phyloP scores from a whole-genome alignment of 2,888 invertebrate species.

The Melitaea athalia region DNA sequence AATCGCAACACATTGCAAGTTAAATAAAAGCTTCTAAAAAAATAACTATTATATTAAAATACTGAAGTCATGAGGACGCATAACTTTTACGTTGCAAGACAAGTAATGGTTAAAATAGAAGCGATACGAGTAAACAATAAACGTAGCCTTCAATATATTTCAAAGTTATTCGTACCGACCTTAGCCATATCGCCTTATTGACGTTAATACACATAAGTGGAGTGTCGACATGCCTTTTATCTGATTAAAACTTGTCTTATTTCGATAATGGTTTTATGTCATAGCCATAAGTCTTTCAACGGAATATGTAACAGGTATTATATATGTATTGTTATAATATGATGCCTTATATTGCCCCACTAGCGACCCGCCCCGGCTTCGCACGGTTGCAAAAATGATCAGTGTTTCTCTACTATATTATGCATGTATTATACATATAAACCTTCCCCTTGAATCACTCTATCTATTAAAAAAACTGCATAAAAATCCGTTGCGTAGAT shows the following conservation, averaged over 20 bases:
- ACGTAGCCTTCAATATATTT: slow-evolving; percentile 2
- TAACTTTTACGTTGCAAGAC: background rate
- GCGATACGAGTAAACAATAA: background rate
- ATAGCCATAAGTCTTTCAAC: slow-evolving; percentile 20
- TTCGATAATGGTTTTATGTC: slow-evolving; percentile 38
- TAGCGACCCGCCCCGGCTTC: no score
- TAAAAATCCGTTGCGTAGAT: no score
- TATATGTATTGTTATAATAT: background rate
- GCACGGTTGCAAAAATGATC: no score
- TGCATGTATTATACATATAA: no score
- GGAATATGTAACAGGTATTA: background rate
- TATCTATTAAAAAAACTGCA: no score
- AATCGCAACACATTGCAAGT: no score
- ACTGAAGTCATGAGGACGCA: background rate
- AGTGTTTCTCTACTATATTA: no score
- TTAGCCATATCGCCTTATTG: slow-evolving; percentile 34
- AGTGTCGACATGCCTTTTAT: slow-evolving; percentile 40
- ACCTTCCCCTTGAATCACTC: no score
- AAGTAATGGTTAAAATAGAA: background rate
- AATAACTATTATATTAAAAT: background rate
- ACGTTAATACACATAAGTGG: slow-evolving; percentile 43
- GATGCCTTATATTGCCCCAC: no score
- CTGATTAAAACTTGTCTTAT: slow-evolving; percentile 44
- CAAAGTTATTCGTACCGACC: slow-evolving; percentile 15
- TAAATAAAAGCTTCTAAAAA: no score